A percentile compares a stretch with the other conserved stretches of the same genome.
phyloP scores from a whole-genome alignment of 2,797 vertebrate species.

The Rhinella marina region DNA sequence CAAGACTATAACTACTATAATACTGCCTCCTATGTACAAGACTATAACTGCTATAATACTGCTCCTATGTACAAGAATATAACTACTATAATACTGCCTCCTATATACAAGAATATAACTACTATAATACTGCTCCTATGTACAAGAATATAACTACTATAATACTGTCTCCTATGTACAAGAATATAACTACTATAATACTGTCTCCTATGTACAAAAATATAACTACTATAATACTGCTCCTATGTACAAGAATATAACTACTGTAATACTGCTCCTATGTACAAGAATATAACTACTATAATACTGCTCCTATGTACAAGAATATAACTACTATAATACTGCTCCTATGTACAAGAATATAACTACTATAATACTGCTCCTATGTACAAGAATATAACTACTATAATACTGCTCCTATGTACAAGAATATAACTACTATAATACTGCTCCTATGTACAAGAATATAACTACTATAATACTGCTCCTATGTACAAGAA shows the following conservation, averaged over 20 bases:
- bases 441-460: constrained; percentile 8
- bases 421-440: constrained; percentile 8
- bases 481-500: constrained; percentile 8
- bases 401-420: not conserved
- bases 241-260: not conserved
- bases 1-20: no score
- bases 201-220: not conserved
- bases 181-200: constrained; percentile 20
- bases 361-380: not conserved
- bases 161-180: not conserved
- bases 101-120: not conserved
- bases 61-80: not conserved
- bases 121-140: not conserved
- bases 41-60: no score
- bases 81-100: not conserved
- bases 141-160: not conserved
- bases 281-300: not conserved
- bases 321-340: constrained; percentile 19
- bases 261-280: not conserved
- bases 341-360: not conserved
- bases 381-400: not conserved
- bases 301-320: not conserved
- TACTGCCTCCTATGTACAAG: not conserved
- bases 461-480: constrained; percentile 1
- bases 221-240: constrained; percentile 11